Evolutionary conservation across 37 sponge, comb jelly and placozoan genomes (phyloP), one percentile per base, ranked within the genome.

Genomic region (Agelas oroides): DNA sequence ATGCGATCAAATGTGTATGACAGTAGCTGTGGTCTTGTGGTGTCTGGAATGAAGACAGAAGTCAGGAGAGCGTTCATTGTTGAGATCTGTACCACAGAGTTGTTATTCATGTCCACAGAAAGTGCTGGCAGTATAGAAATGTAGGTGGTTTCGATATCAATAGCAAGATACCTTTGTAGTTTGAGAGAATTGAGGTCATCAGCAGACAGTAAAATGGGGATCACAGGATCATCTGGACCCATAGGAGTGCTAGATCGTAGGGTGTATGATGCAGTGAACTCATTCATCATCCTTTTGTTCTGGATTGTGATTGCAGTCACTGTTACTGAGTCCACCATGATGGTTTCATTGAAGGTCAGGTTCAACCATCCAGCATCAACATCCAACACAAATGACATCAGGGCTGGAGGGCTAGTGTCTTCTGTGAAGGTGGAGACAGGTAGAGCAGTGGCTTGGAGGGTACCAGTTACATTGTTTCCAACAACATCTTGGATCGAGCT

Each of bases 121-220:
- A 78, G 67, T 25, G 55, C 33, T 15, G 90, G 57, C 1, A 35
- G 46, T 14, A 88, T 41, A 53, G 81, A 57, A 33, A 95, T 70
- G 87, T 84, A 88, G 14, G 90, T 79, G 19, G 92, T 76, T 46
- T 92, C 77, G 1, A 34, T 32, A n/a, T 89, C 90, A 62, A 92
- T 86, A 14, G 92, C 95, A 23, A 96, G 71, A 21, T 79, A 63
- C 18, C 90, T 59, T 12, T 25, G n/a, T 13, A 92, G 76, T 76
- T 96, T 96, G 34, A 96, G 86, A 20, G 90, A 89, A 56, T 96
- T 96, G 62, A 89, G 83, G 74, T 95, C 92, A 60, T 95, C 92
- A 1, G 74, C 75, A 36, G 92, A 95, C 28, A 95, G 87, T 19
- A 32, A 23, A 30, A 95, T 83, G 37, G 83, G 66, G 2, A 95